Conservation (phyloP, 2,888 invertebrate species). For the Amiota minor region DNA sequence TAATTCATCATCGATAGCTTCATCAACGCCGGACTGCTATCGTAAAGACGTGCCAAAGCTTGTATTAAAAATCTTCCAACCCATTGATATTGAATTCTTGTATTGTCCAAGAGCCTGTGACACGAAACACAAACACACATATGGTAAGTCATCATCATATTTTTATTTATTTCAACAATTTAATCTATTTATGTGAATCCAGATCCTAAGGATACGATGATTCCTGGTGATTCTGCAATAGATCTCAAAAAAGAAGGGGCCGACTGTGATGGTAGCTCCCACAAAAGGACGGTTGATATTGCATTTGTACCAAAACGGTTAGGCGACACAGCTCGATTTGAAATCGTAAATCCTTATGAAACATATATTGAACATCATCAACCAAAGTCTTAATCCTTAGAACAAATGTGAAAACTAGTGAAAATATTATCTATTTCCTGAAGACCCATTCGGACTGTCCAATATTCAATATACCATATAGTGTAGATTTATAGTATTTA, state of each 20-base stretch:
- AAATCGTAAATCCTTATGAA: neutral
- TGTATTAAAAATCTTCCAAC: constrained; percentile 60
- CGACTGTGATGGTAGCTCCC: neutral
- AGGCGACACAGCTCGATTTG: constrained; percentile 18
- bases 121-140: constrained; percentile 61
- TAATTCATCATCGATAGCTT: constrained; percentile 51
- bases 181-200: neutral
- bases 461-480: no score
- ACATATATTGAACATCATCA: neutral
- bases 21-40: constrained; percentile 31
- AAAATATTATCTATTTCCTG: constrained; percentile 7
- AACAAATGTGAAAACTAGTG: constrained; percentile 1
- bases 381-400: neutral
- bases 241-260: neutral
- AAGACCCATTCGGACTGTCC: neutral
- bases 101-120: constrained; percentile 62
- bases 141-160: constrained; percentile 47
- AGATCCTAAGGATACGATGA: constrained; percentile 9
- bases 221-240: no score
- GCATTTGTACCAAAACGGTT: neutral
- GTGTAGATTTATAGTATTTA: no score
- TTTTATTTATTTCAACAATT: neutral
- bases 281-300: constrained; percentile 12
- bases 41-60: constrained; percentile 59
- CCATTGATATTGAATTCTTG: constrained; percentile 64